phyloP scores from a whole-genome alignment of 2,113 vertebrate species.

The Amphiprion percula region DNA sequence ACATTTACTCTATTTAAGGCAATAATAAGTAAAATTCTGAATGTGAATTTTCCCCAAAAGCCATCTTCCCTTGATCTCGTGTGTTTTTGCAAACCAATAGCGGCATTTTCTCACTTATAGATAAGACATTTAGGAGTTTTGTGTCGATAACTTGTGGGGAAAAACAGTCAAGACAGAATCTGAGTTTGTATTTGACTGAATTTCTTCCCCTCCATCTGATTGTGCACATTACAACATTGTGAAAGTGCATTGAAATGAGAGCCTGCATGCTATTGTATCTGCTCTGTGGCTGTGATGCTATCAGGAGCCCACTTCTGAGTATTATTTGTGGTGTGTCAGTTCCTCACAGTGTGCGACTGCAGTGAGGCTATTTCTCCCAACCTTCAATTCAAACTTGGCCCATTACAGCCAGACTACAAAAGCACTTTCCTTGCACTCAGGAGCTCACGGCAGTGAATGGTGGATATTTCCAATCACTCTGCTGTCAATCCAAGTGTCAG shows the following conservation, averaged over 20 bases:
- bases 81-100: not conserved
- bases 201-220: slow-evolving; percentile 65
- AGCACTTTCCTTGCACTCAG: slow-evolving; percentile 89
- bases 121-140: slow-evolving; percentile 34
- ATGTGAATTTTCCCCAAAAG: slow-evolving; percentile 5
- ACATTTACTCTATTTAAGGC: not conserved
- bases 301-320: slow-evolving; percentile 80
- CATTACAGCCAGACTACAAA: slow-evolving; percentile 90
- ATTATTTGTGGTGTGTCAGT: slow-evolving; percentile 88
- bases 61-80: not conserved
- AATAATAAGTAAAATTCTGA: not conserved
- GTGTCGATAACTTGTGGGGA: slow-evolving; percentile 27
- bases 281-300: slow-evolving; percentile 80
- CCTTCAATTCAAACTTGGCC: slow-evolving; percentile 90
- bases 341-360: slow-evolving; percentile 83
- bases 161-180: slow-evolving; percentile 43
- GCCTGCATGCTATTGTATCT: slow-evolving; percentile 79
- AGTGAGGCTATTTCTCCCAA: slow-evolving; percentile 88
- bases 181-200: slow-evolving; percentile 56
- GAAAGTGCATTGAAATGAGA: slow-evolving; percentile 83
- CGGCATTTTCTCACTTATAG: not conserved
- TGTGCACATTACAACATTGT: slow-evolving; percentile 73
- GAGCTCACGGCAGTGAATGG: slow-evolving; percentile 86
- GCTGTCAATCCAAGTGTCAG: slow-evolving; percentile 90
- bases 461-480: slow-evolving; percentile 91